Base-by-base conservation (phyloP, 2,888 invertebrate genomes). In the Drosophila glabriapex region DNA sequence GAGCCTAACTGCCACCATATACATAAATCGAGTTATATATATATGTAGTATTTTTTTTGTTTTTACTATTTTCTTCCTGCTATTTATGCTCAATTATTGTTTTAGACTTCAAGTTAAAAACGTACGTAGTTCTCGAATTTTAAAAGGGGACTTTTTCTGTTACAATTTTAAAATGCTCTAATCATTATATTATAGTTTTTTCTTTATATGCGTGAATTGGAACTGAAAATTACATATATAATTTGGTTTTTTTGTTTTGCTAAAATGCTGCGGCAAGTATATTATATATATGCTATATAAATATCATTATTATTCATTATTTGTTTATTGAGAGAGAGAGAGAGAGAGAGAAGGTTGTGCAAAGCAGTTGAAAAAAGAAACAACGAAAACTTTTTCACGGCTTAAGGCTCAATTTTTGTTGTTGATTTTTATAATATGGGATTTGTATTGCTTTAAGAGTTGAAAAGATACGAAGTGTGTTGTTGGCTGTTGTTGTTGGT, bases 1-100 rank as follows among this genome's bases (percentile, higher is more conserved):
- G 78, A 78, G 78, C 78, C 79, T 68, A 68, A 61, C 58, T 75
- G 71, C 76, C 68, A 69, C 52, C 54, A 35, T 37, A 37, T 55
- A 55, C 37, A 39, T 28, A 77, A 54, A 77, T 61, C 39, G 68
- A 66, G 71, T 66, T 72, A 69, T 52, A 76, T 82, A 76, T 82
- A 75, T 74, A 67, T 76, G 25, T 68, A 65, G 68, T 74, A 55
- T 69, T 71, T 63, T 72, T 70, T 61, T 65, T 39, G 60, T 59
- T 59, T 55, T 60, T 52, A 55, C 5, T 28, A 28, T 58, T 77
- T 22, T 61, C 31, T 76, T 78, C 79, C 80, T 81, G 77, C 71
- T 84, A 83, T 78, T 80, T 83, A 78, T 83, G 82, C 78, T 85
- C 83, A 78, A 46, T 85, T 85, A 86, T 89, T 90, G 78, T 88